phyloP scores from a whole-genome alignment of 2,888 invertebrate genomes.

The Plebejus argus region DNA sequence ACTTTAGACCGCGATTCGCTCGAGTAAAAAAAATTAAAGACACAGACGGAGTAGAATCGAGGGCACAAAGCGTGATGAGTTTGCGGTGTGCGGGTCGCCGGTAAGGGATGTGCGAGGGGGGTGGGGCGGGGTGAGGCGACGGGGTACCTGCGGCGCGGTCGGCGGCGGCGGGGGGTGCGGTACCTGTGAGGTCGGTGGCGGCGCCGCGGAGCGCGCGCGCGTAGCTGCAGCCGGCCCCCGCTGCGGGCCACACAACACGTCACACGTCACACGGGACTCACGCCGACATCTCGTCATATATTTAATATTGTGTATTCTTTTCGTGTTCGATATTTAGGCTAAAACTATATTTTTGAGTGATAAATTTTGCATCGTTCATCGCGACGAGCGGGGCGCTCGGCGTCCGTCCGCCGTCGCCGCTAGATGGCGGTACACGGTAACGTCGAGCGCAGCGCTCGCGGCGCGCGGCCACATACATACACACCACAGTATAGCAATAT shows the following conservation, averaged over 20 bases:
- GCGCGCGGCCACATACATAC: constrained; percentile 4
- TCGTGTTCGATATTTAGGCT: not conserved
- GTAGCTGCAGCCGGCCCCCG: constrained; percentile 84
- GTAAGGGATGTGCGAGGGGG: constrained; percentile 33
- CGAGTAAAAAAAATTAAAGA: not conserved
- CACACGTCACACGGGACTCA: constrained; percentile 44
- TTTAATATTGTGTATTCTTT: constrained; percentile 22
- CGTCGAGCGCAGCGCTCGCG: not conserved
- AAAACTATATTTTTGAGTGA: not conserved
- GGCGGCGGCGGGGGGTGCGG: constrained; percentile 55
- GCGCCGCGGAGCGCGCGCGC: constrained; percentile 94
- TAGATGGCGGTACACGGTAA: not conserved
- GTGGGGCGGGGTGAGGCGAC: constrained; percentile 34
- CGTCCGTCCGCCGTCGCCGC: not conserved
- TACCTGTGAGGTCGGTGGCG: constrained; percentile 92
- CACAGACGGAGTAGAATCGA: not conserved
- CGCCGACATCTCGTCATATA: constrained; percentile 38
- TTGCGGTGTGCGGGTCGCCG: constrained; percentile 28
- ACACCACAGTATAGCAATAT: too few relatives aligned
- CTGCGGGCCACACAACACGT: constrained; percentile 49
- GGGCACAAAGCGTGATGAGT: not conserved
- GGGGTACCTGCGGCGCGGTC: constrained; percentile 34
- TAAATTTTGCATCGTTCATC: not conserved
- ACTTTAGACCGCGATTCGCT: not conserved
- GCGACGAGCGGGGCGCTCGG: not conserved